These are phyloP conservation scores for Perizoma flavofasciatum DNA, from an alignment of 2,888 invertebrate genomes.

Conservation along the genomic window DNA sequence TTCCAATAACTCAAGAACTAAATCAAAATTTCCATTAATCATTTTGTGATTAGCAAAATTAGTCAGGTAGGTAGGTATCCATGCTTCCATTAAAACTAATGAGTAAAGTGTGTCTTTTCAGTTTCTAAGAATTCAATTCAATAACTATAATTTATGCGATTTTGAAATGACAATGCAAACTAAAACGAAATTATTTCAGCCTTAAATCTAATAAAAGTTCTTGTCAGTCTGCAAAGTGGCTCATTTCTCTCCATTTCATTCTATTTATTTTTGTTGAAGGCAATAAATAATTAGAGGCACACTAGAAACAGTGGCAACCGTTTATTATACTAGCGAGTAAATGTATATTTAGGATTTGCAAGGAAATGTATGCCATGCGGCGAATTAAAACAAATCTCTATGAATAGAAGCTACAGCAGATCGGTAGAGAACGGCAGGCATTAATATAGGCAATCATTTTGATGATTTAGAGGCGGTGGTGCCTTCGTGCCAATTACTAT, in stretches of 20 bases:
- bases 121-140: conserved; percentile 14
- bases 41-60: conserved; percentile 35
- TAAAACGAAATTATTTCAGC: conserved; percentile 16
- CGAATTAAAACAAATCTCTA: conserved; percentile 65
- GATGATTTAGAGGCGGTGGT: conserved; percentile 74
- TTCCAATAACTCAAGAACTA: conserved; percentile 39
- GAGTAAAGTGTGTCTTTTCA: conserved; percentile 19
- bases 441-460: conserved; percentile 81
- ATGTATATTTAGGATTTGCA: conserved; percentile 53
- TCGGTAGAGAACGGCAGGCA: conserved; percentile 66
- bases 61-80: conserved; percentile 32
- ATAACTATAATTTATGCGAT: conserved; percentile 19
- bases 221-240: conserved; percentile 20
- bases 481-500: conserved; percentile 77
- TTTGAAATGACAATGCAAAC: conserved; percentile 21
- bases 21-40: conserved; percentile 44
- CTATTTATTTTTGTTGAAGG: conserved; percentile 32
- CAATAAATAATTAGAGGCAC: conserved; percentile 33
- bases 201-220: conserved; percentile 26
- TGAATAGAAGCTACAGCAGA: conserved; percentile 73
- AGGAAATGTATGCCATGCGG: conserved; percentile 58
- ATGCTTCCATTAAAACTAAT: conserved; percentile 41
- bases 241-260: conserved; percentile 30
- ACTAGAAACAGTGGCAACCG: conserved; percentile 34
- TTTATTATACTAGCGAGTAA: conserved; percentile 47